These are phyloP conservation scores for Diadema setosum DNA, from an alignment of 35 echinoderm and acorn worm genomes.

Conservation along the genomic window DNA sequence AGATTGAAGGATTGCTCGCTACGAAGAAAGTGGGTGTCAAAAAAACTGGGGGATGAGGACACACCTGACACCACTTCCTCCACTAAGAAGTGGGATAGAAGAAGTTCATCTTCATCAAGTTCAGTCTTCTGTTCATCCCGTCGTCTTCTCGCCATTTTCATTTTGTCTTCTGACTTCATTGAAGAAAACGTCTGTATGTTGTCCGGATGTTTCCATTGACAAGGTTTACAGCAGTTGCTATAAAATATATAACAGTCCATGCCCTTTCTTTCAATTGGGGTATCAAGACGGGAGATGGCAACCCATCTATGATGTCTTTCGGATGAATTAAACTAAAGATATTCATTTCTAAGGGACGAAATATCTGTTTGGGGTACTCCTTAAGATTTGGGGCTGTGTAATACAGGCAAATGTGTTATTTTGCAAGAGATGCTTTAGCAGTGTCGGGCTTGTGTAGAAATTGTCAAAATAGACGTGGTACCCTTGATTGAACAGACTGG, in stretches of 20 bases:
- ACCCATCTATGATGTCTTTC: background rate
- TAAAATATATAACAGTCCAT: background rate
- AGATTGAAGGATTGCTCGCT: no score
- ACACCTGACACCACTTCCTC: no score
- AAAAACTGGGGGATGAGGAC: no score
- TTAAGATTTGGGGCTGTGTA: background rate
- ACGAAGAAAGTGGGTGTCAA: no score
- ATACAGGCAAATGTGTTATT: background rate
- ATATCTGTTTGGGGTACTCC: background rate
- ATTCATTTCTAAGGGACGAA: no score
- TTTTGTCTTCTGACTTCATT: no score
- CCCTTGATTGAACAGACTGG: background rate
- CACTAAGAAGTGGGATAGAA: no score
- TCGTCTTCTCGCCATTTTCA: no score
- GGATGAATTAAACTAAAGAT: no score
- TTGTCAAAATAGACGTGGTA: background rate
- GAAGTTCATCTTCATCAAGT: no score
- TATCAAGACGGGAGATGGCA: background rate
- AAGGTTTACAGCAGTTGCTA: background rate
- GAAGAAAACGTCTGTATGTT: background rate
- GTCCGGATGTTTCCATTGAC: background rate
- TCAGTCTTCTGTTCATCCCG: no score
- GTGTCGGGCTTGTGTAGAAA: background rate
- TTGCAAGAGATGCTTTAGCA: background rate
- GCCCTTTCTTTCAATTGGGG: background rate